These are phyloP conservation scores for Buathra laborator DNA, from an alignment of 2,888 invertebrate species.

Conservation along the genomic window DNA sequence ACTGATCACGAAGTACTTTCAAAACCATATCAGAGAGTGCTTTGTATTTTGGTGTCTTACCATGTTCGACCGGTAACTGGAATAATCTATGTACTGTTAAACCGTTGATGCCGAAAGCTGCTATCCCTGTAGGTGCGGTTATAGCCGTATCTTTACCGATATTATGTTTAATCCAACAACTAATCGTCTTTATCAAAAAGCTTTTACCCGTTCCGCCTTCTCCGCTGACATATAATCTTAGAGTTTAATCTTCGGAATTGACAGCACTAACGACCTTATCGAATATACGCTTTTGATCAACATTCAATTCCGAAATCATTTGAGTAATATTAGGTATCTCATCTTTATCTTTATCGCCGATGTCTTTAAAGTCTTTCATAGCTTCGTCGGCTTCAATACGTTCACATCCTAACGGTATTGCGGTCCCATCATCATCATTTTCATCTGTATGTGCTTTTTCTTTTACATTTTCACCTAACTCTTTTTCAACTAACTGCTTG, in stretches of 20 bases:
- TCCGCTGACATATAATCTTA: neutral
- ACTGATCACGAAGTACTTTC: neutral
- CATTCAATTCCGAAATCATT: too few species aligned
- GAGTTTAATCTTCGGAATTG: neutral
- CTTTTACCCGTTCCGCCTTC: neutral
- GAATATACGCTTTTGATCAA: too few species aligned
- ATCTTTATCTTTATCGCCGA: slow-evolving; percentile 10
- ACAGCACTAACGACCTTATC: neutral
- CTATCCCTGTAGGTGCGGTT: too few species aligned
- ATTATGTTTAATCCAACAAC: too few species aligned
- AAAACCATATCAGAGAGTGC: slow-evolving; percentile 13
- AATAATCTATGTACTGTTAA: neutral
- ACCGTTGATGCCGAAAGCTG: neutral
- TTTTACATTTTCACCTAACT: slow-evolving; percentile 34
- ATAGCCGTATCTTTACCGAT: too few species aligned
- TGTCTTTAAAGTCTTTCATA: neutral
- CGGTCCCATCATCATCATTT: slow-evolving; percentile 12
- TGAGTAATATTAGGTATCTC: too few species aligned
- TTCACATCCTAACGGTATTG: slow-evolving; percentile 48
- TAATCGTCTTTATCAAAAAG: neutral
- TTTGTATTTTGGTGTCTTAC: slow-evolving; percentile 18
- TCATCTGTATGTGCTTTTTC: slow-evolving; percentile 4
- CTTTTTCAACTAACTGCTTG: slow-evolving; percentile 41
- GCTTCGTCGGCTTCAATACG: slow-evolving; percentile 57
- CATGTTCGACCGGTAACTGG: neutral